A percentile compares a stretch with the other conserved stretches of the same genome.
Conservation (phyloP, 2,113 vertebrate species). For the Tonatia bakeri region DNA sequence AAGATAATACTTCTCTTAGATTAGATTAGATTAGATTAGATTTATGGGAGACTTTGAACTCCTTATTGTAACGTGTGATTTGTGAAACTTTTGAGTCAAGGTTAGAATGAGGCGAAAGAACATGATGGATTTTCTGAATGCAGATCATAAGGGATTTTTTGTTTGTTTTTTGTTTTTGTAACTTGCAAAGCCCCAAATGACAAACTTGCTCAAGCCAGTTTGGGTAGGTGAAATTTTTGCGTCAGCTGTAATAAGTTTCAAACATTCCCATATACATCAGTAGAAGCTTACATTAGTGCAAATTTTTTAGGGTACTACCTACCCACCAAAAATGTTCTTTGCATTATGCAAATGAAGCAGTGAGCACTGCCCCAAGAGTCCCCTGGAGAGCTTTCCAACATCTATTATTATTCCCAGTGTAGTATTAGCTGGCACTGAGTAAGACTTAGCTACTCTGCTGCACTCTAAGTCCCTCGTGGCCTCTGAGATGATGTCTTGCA, state of each 20-base stretch:
- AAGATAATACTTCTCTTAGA: no score
- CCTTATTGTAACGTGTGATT: conserved; percentile 14
- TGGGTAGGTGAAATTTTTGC: conserved; percentile 52
- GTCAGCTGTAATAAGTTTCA: conserved; percentile 39
- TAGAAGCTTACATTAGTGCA: background rate
- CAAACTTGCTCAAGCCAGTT: conserved; percentile 24
- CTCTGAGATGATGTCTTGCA: background rate
- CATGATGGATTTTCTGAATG: conserved; percentile 54
- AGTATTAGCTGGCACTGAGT: background rate
- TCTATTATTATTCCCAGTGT: background rate
- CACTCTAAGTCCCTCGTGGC: background rate
- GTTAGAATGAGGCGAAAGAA: conserved; percentile 33
- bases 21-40: no score
- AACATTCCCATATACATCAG: background rate
- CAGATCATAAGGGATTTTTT: background rate
- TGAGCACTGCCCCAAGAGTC: background rate
- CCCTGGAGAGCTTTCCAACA: background rate
- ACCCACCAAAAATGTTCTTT: background rate
- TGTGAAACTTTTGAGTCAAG: conserved; percentile 56
- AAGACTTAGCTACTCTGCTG: background rate
- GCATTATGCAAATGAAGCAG: background rate
- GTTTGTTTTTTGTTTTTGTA: background rate
- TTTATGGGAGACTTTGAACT: conserved; percentile 21
- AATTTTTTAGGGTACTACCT: background rate
- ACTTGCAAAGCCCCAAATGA: conserved; percentile 22